A percentile compares a stretch with the other conserved stretches of the same genome.
Evolutionary conservation across 2,797 vertebrate species (phyloP).

Genomic region (Neostethus bicornis): DNA sequence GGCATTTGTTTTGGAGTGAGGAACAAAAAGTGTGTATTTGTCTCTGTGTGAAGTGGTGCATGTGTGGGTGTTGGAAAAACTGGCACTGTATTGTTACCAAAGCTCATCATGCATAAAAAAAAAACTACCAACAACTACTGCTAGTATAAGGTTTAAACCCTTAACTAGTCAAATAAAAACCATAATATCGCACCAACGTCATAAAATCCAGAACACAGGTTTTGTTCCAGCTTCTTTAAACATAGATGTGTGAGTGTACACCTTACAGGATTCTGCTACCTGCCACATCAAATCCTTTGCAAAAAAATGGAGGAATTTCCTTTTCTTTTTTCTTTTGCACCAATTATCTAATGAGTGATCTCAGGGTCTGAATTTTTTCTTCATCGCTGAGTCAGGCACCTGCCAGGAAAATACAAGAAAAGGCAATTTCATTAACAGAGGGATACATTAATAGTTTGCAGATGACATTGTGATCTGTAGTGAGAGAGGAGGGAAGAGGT

Average conservation of each 20-base stretch:
- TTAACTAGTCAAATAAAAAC: constrained; percentile 32
- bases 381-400: constrained; percentile 62
- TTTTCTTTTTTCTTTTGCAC: constrained; percentile 40
- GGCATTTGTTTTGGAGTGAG: constrained; percentile 56
- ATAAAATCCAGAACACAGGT: constrained; percentile 39
- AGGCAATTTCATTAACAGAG: constrained; percentile 73
- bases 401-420: constrained; percentile 58
- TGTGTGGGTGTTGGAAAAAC: constrained; percentile 23
- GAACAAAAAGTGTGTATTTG: constrained; percentile 22
- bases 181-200: constrained; percentile 47
- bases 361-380: constrained; percentile 53
- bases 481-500: too few species aligned
- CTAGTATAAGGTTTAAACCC: constrained; percentile 44
- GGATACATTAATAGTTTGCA: too few species aligned
- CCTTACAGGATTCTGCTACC: constrained; percentile 53
- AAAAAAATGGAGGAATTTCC: constrained; percentile 23
- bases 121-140: constrained; percentile 26
- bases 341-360: constrained; percentile 77
- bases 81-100: constrained; percentile 19
- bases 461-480: too few species aligned
- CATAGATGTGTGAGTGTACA: constrained; percentile 58
- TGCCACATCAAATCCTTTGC: constrained; percentile 43
- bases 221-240: constrained; percentile 63
- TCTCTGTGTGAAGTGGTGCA: constrained; percentile 14
- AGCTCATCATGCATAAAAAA: constrained; percentile 51